phyloP scores from a whole-genome alignment of 2,888 invertebrate species.

The Meiosimyza platycephala region DNA sequence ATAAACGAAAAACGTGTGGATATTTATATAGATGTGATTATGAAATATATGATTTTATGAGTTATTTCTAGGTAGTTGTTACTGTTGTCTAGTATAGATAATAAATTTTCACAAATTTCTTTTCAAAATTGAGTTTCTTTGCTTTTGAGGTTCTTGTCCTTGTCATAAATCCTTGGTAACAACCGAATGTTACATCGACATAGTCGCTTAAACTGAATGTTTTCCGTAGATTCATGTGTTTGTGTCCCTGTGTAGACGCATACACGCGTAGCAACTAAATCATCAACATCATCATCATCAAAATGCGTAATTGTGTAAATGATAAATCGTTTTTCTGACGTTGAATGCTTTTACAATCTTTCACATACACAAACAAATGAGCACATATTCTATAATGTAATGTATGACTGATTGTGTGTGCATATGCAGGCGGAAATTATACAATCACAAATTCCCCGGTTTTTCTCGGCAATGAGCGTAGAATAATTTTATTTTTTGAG shows the following conservation, averaged over 20 bases:
- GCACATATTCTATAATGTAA: background rate
- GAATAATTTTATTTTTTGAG: too few species aligned
- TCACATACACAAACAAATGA: background rate
- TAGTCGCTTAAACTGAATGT: background rate
- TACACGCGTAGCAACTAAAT: slow-evolving; percentile 21
- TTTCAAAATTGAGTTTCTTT: background rate
- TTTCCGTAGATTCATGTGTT: slow-evolving; percentile 4
- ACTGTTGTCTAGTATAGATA: slow-evolving; percentile 17
- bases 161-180: slow-evolving; percentile 13
- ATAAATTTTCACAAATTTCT: slow-evolving; percentile 27
- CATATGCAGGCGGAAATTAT: background rate
- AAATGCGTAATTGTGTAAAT: slow-evolving; percentile 50
- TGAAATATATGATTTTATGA: slow-evolving; percentile 8
- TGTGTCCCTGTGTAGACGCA: slow-evolving; percentile 13
- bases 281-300: slow-evolving; percentile 37
- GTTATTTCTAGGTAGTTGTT: background rate
- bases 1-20: background rate
- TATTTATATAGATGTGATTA: slow-evolving; percentile 14
- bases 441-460: too few species aligned
- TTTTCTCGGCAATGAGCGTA: too few species aligned
- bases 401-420: slow-evolving; percentile 8
- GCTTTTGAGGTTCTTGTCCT: too few species aligned
- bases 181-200: background rate
- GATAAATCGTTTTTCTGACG: slow-evolving; percentile 48
- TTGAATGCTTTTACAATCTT: slow-evolving; percentile 34